Percentiles rank a stretch among this genome's conserved stretches.
phyloP scores from a whole-genome alignment of 2,113 vertebrate species.

The Cavia porcellus region DNA sequence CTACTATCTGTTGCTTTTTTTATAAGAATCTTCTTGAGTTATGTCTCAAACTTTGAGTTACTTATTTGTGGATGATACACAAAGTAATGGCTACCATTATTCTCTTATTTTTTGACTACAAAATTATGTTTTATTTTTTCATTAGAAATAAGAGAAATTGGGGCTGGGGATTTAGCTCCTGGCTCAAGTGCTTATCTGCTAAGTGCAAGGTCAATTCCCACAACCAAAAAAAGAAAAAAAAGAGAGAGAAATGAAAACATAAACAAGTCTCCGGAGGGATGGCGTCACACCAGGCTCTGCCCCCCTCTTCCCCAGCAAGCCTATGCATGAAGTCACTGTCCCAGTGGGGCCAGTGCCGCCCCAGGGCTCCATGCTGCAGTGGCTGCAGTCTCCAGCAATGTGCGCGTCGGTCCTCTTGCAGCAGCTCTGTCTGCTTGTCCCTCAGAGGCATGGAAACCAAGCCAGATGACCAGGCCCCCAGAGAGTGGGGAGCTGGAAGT shows the following conservation, averaged over 20 bases:
- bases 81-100: background rate
- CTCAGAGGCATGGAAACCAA: background rate
- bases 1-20: background rate
- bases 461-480: fast-evolving
- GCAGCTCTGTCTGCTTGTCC: background rate
- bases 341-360: no score
- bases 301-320: background rate
- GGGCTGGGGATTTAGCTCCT: no score
- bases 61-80: background rate
- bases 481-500: no score
- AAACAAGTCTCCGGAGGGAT: background rate
- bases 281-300: fast-evolving
- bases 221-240: background rate
- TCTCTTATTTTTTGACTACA: background rate
- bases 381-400: background rate
- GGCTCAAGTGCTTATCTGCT: no score
- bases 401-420: background rate
- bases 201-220: no score
- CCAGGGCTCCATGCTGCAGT: background rate
- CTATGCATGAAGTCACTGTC: background rate
- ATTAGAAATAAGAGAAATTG: background rate
- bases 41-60: background rate
- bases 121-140: background rate
- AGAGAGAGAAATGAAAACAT: background rate
- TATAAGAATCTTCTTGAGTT: background rate